Percentiles rank a stretch among this genome's conserved stretches.
These are phyloP conservation scores for Oxyura jamaicensis DNA, from an alignment of 2,113 vertebrate species.

Conservation along the genomic window DNA sequence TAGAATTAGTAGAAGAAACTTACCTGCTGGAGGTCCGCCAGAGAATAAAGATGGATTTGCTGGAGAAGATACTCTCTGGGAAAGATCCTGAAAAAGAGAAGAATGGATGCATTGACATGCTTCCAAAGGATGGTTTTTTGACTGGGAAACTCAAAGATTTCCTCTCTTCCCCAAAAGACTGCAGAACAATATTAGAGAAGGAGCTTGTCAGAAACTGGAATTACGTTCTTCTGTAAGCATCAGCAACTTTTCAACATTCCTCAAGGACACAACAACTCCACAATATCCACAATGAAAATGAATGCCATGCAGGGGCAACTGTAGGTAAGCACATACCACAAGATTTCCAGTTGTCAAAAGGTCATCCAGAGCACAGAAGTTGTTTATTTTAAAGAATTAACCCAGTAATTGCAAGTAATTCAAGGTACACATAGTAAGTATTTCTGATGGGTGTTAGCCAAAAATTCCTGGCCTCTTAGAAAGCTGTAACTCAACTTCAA, in stretches of 20 bases:
- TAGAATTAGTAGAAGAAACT: neutral
- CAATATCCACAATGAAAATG: neutral
- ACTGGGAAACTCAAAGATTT: neutral
- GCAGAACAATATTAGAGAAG: neutral
- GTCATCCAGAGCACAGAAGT: neutral
- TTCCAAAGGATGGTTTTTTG: neutral
- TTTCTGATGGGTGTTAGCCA: neutral
- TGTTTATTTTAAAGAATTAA: neutral
- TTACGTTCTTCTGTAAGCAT: neutral
- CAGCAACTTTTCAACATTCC: neutral
- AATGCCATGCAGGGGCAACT: neutral
- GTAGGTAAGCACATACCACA: neutral
- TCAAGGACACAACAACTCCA: neutral
- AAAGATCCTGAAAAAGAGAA: constrained; percentile 86
- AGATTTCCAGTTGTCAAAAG: neutral
- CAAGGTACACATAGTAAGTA: neutral
- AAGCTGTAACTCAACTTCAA: neutral
- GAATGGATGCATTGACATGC: neutral
- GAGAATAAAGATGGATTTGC: constrained; percentile 96
- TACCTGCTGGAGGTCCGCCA: constrained; percentile 96
- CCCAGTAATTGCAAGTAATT: neutral
- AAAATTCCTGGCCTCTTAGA: neutral
- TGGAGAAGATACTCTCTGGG: constrained; percentile 97
- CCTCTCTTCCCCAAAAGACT: neutral
- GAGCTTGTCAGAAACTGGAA: neutral